phyloP scores from a whole-genome alignment of 2,888 invertebrate genomes.

The Trypoxylon attenuatum region DNA sequence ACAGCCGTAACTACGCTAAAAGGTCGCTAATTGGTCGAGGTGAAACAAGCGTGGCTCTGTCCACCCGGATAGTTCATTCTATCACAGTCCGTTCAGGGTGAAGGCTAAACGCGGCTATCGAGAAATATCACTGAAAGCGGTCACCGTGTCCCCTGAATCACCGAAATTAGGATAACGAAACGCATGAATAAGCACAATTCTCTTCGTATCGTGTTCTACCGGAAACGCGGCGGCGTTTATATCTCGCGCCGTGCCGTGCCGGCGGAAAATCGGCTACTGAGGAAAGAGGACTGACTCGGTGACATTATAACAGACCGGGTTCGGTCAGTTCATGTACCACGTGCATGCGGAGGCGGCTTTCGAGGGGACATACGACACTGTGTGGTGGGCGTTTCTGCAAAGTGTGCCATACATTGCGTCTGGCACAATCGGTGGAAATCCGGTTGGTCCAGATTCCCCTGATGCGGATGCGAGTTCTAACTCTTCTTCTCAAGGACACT shows the following conservation, averaged over 20 bases:
- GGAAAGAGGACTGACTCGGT: slow-evolving; percentile 3
- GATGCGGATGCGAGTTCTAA: slow-evolving; percentile 26
- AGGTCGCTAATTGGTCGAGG: slow-evolving; percentile 19
- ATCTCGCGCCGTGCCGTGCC: neutral
- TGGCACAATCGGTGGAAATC: slow-evolving; percentile 58
- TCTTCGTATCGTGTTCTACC: slow-evolving; percentile 2
- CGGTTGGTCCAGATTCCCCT: slow-evolving; percentile 56
- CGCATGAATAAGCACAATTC: neutral
- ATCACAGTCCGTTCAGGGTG: slow-evolving; percentile 24
- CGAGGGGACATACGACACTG: slow-evolving; percentile 49
- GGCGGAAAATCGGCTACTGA: neutral
- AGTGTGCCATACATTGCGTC: slow-evolving; percentile 48
- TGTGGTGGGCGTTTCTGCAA: slow-evolving; percentile 61
- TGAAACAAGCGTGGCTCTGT: slow-evolving; percentile 16
- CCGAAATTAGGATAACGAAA: too few species aligned
- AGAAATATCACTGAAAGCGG: slow-evolving; percentile 4
- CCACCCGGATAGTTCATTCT: too few species aligned
- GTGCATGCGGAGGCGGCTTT: slow-evolving; percentile 47
- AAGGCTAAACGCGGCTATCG: slow-evolving; percentile 5
- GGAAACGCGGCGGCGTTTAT: slow-evolving; percentile 41
- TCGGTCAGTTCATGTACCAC: slow-evolving; percentile 20
- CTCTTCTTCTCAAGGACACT: slow-evolving; percentile 40
- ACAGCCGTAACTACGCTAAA: neutral
- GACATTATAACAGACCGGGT: slow-evolving; percentile 13
- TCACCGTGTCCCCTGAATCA: too few species aligned